These are phyloP conservation scores for Drosophila persimilis DNA, from an alignment of 1,140 invertebrate species.

Conservation along the genomic window DNA sequence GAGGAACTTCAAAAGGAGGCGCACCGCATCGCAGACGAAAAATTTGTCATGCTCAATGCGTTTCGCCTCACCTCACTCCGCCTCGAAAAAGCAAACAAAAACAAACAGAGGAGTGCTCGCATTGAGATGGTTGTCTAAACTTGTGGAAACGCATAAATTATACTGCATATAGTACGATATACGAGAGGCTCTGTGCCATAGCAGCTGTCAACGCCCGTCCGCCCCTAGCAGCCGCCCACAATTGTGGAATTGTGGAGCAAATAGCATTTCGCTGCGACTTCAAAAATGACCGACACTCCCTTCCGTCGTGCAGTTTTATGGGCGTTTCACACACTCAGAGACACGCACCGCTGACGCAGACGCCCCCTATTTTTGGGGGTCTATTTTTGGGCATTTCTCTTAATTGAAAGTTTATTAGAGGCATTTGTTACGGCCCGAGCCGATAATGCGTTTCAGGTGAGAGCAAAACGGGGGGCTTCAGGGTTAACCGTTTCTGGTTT, in stretches of 20 bases:
- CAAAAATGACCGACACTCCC: conserved; percentile 45
- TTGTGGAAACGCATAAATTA: conserved; percentile 74
- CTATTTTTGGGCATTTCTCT: conserved; percentile 52
- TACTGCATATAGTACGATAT: conserved; percentile 32
- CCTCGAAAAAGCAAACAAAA: neutral
- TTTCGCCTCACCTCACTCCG: neutral
- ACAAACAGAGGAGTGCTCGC: no score
- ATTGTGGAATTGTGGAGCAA: conserved; percentile 31
- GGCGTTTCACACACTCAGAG: conserved; percentile 32
- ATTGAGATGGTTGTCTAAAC: conserved; percentile 48
- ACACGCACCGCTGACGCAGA: conserved; percentile 3
- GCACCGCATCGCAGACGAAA: conserved; percentile 33
- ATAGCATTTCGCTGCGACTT: conserved; percentile 50
- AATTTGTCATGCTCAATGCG: conserved; percentile 70
- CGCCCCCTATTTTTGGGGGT: conserved; percentile 41
- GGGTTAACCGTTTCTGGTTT: conserved; percentile 48
- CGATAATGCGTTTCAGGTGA: conserved; percentile 54
- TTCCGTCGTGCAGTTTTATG: conserved; percentile 50
- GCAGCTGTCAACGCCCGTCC: conserved; percentile 67
- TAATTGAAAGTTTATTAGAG: conserved; percentile 78
- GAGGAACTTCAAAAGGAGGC: conserved; percentile 58
- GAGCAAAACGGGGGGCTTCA: neutral
- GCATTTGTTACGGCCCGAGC: conserved; percentile 31
- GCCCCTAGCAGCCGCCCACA: conserved; percentile 35
- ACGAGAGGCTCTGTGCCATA: conserved; percentile 14